Base-by-base conservation (phyloP, 2,797 vertebrate species). In the Erethizon dorsatum region DNA sequence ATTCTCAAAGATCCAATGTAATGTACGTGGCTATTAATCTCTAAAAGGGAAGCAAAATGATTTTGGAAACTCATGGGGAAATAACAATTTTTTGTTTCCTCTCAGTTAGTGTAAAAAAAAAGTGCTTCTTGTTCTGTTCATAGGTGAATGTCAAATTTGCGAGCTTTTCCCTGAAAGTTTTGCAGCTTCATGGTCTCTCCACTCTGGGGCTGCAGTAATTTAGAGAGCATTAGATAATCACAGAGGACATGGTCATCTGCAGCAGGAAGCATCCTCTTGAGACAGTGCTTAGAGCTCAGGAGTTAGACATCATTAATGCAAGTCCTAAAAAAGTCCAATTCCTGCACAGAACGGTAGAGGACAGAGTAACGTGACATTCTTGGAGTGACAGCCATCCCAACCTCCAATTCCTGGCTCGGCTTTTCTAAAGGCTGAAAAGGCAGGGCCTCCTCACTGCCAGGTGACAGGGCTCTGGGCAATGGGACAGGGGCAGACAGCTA, bases 31-130 rank as follows among this genome's bases (percentile, higher is more conserved):
- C 57, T 95, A 57, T 15, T 94, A 67, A 87, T 80, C 59, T 56
- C 83, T 37, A 85, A 94, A 88, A 83, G 83, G 67, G 83, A 94
- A 80, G 82, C 28, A 78, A 82, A 93, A 88, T 83, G 73, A 94
- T 92, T 52, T 18, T 45, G 5, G 18, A 94, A 95, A 77, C 77
- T 37, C 6, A 80, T 41, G 28, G 47, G 24, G 9, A 88, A 91
- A 84, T 18, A n/a, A 87, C 59, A 79, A 6, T 1, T 77, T 85
- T 75, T 67, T 14, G 4, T 87, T 90, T 91, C 37, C 31, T 63
- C 45, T 45, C 78, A 78, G 33, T 83, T 86, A 17, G 6, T 88
- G 56, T 57, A 57, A 57, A 57, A 57, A 22, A 77, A 90, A 88
- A 45, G 13, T 37, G 26, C n/a, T 95, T 65, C 13, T 61, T 85